Evolutionary conservation across 2,113 vertebrate genomes (phyloP), one percentile per base, ranked within the genome.

Genomic region (Acrocephalus kingi): DNA sequence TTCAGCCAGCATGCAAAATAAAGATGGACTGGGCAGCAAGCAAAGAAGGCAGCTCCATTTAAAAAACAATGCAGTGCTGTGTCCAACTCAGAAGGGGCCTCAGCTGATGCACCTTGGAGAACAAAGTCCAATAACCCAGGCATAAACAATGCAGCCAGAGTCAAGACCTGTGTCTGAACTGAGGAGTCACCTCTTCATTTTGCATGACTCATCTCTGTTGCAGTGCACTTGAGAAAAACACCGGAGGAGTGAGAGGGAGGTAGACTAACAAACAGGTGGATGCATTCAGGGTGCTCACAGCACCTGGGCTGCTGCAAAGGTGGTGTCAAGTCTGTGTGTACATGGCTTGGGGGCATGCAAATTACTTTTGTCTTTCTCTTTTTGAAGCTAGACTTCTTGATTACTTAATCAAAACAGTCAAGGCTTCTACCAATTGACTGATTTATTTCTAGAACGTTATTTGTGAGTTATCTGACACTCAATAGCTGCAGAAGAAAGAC

Each of bases 241-340:
- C 30, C 1, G 3, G 33, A 25, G 0, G 0, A 15, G n/a, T 19
- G 22, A 67, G 43, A 71, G 15, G 28, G 8, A 83, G 18, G 13
- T 1, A 24, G 21, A 23, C 28, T 35, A 58, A 39, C 31, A 45
- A 0, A 5, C 41, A 13, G 1, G 5, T 3, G 22, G 49, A 37
- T 56, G 35, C 28, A 52, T 7, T 52, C 41, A 62, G 67, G 52
- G 30, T 31, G 35, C 58, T 51, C 48, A 46, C 31, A 75, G 28
- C 54, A 27, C 33, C 27, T 37, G 25, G 39, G 33, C 14, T 79
- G 49, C 27, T 77, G 59, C 59, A 87, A 69, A 76, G 15, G 22
- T 6, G 11, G 13, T 45, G 79, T 45, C 46, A 30, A 39, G 37
- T 33, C 54, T 10, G 1, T 15, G 6, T 10, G 15, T 10, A 66